phyloP scores from a whole-genome alignment of 2,797 vertebrate species.

The Picus viridis region DNA sequence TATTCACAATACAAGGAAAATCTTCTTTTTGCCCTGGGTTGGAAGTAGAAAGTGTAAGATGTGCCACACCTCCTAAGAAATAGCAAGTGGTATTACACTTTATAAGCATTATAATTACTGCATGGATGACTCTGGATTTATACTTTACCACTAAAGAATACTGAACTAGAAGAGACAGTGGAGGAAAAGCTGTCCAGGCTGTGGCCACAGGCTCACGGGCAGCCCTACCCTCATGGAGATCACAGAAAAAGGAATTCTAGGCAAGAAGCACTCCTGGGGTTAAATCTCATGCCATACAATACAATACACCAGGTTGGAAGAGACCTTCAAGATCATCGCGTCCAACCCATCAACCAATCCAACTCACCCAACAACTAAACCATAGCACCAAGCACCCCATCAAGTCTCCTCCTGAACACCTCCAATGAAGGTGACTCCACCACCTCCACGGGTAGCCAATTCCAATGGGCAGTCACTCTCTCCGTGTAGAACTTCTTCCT shows the following conservation, averaged over 20 bases:
- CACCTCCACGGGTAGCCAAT: too few relatives aligned
- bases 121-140: not conserved
- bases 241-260: not conserved
- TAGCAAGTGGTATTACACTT: slow-evolving; percentile 3
- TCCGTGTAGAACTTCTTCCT: too few relatives aligned
- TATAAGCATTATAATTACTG: slow-evolving; percentile 32
- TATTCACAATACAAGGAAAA: not conserved
- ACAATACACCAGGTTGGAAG: too few relatives aligned
- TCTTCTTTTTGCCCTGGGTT: slow-evolving; percentile 6
- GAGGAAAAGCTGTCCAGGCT: rapidly evolving
- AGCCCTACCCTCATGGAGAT: rapidly evolving
- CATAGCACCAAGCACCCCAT: too few relatives aligned
- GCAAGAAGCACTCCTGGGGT: not conserved
- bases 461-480: too few relatives aligned
- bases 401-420: too few relatives aligned
- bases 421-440: too few relatives aligned
- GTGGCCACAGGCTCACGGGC: rapidly evolving
- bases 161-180: rapidly evolving
- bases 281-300: too few relatives aligned
- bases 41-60: not conserved
- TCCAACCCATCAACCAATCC: too few relatives aligned
- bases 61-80: slow-evolving; percentile 24
- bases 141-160: not conserved
- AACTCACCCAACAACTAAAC: too few relatives aligned
- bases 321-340: too few relatives aligned